Conservation (phyloP, 2,113 vertebrate genomes). For the Parotia lawesii region DNA sequence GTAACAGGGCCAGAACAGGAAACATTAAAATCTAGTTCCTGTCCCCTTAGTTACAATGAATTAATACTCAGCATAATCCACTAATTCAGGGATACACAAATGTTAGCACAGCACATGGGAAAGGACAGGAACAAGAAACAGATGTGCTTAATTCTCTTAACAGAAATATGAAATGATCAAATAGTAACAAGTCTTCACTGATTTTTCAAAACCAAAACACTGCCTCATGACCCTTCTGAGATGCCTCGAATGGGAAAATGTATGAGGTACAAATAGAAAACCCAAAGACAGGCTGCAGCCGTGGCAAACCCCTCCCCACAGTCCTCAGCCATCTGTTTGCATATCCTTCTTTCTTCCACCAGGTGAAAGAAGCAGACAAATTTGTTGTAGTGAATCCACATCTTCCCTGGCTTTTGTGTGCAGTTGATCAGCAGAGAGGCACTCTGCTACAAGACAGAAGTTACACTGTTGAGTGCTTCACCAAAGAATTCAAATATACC, state of each 20-base stretch:
- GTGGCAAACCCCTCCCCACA: neutral
- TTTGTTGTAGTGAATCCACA: neutral
- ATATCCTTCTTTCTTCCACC: neutral
- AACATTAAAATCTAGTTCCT: neutral
- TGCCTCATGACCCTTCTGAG: neutral
- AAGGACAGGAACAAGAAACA: neutral
- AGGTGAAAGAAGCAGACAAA: neutral
- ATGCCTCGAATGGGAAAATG: rapidly evolving
- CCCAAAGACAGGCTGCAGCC: neutral
- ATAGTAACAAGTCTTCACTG: neutral
- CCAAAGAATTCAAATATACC: neutral
- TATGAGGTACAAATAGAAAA: neutral
- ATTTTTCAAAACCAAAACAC: neutral
- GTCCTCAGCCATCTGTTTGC: neutral
- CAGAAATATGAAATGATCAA: neutral
- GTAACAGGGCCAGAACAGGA: neutral
- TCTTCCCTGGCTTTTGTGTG: neutral
- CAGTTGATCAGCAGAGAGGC: neutral
- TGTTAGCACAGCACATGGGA: neutral
- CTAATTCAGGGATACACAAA: neutral
- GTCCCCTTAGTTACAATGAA: neutral
- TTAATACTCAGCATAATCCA: neutral
- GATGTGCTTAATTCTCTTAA: neutral
- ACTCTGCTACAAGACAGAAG: neutral
- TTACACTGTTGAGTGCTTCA: neutral